phyloP scores from a whole-genome alignment of 2,113 vertebrate genomes.

The Oenanthe melanoleuca region DNA sequence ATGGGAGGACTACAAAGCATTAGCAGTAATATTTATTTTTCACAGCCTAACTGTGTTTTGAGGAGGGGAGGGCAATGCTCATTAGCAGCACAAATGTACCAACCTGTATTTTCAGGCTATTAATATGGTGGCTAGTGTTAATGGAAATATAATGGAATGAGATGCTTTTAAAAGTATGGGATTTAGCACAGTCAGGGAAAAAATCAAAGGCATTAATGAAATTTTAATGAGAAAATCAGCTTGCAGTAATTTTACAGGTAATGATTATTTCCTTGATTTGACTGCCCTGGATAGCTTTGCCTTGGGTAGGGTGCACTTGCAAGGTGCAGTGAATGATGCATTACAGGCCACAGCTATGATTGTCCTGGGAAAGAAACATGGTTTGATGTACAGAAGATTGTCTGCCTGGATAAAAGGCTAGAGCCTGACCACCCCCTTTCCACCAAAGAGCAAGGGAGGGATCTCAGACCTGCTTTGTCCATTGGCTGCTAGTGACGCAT shows the following conservation, averaged over 20 bases:
- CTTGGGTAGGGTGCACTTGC: background rate
- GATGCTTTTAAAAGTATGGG: slow-evolving; percentile 13
- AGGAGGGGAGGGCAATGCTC: background rate
- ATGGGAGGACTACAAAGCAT: background rate
- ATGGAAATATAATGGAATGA: slow-evolving; percentile 52
- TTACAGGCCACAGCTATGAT: background rate
- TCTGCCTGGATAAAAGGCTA: background rate
- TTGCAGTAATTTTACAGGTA: slow-evolving; percentile 57
- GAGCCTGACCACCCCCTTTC: background rate
- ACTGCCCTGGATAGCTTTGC: background rate
- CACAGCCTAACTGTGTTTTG: background rate
- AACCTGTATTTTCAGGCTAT: slow-evolving; percentile 9
- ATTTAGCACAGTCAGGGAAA: slow-evolving; percentile 17
- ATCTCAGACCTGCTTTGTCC: fast-evolving
- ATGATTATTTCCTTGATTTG: slow-evolving; percentile 23
- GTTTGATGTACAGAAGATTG: background rate
- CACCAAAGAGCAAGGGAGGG: background rate
- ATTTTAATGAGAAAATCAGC: slow-evolving; percentile 65
- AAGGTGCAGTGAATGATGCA: background rate
- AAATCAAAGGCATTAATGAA: slow-evolving; percentile 37
- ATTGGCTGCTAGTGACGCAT: background rate
- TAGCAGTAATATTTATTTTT: background rate
- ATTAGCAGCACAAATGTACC: slow-evolving; percentile 12
- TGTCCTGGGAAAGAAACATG: background rate
- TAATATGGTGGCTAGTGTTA: slow-evolving; percentile 29